Evolutionary conservation across 2,113 vertebrate species (phyloP).

Genomic region (Elephas maximus): DNA sequence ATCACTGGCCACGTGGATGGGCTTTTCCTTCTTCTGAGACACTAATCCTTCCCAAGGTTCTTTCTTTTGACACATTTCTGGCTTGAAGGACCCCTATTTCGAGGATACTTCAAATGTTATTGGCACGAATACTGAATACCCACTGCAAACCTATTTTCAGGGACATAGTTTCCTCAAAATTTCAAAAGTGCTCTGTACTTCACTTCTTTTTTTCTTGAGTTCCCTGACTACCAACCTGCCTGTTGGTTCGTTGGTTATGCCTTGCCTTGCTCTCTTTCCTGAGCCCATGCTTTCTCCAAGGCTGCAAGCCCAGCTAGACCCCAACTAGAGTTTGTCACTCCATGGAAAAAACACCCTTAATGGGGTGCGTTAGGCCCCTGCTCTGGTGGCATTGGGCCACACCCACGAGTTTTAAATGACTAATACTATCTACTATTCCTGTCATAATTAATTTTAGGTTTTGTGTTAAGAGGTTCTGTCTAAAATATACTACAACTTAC

Average conservation of each 20-base stretch:
- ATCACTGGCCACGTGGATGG: too few relatives aligned
- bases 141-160: background rate
- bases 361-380: too few relatives aligned
- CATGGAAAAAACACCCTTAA: fast-evolving
- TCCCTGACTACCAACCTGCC: background rate
- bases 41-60: fast-evolving
- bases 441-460: background rate
- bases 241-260: background rate
- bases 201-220: background rate
- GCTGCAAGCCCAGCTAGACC: background rate
- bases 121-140: background rate
- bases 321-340: background rate
- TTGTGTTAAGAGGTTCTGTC: background rate
- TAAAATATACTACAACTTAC: background rate
- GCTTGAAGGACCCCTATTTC: background rate
- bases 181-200: background rate
- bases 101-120: background rate
- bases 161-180: background rate
- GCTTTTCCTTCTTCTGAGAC: background rate
- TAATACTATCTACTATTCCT: background rate
- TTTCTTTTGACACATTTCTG: fast-evolving
- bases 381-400: background rate
- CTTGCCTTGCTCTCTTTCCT: background rate
- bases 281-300: background rate
- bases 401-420: background rate